A percentile compares a stretch with the other conserved stretches of the same genome.
phyloP scores from a whole-genome alignment of 2,113 vertebrate species.

The Seriola rivoliana region DNA sequence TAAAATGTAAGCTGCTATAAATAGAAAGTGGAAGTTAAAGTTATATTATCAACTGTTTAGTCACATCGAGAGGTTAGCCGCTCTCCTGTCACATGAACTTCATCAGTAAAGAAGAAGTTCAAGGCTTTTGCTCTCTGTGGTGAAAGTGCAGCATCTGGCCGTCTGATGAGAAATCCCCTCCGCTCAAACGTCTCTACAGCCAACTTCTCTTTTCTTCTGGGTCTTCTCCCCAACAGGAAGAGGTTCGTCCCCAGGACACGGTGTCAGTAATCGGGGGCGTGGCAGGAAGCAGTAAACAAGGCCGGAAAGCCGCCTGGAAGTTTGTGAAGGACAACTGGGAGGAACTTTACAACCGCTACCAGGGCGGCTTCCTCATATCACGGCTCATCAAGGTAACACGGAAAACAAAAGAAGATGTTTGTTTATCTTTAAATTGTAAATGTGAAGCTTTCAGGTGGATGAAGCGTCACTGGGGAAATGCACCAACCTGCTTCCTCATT shows the following conservation, averaged over 20 bases:
- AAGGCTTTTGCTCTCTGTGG: too few relatives aligned
- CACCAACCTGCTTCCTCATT: background rate
- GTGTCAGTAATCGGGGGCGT: slow-evolving; percentile 98
- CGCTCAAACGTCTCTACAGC: background rate
- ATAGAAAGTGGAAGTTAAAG: background rate
- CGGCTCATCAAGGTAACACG: slow-evolving; percentile 93
- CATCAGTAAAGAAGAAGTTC: too few relatives aligned
- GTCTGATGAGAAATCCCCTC: background rate
- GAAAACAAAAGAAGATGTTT: too few relatives aligned
- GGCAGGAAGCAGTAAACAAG: slow-evolving; percentile 95
- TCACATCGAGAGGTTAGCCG: too few relatives aligned
- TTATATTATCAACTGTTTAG: background rate
- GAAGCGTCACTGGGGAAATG: background rate
- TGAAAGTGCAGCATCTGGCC: too few relatives aligned
- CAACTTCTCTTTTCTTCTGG: background rate
- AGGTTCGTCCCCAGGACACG: slow-evolving; percentile 98
- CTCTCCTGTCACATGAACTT: too few relatives aligned
- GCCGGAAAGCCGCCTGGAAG: slow-evolving; percentile 97
- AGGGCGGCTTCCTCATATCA: slow-evolving; percentile 99
- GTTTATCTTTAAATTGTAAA: too few relatives aligned
- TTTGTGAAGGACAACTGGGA: slow-evolving; percentile 99
- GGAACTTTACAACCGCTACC: slow-evolving; percentile 97
- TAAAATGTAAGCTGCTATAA: background rate
- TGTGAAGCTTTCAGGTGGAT: too few relatives aligned
- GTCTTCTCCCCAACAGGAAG: slow-evolving; percentile 86